These are phyloP conservation scores for Luperina nickerlii DNA, from an alignment of 2,888 invertebrate genomes.

Conservation along the genomic window DNA sequence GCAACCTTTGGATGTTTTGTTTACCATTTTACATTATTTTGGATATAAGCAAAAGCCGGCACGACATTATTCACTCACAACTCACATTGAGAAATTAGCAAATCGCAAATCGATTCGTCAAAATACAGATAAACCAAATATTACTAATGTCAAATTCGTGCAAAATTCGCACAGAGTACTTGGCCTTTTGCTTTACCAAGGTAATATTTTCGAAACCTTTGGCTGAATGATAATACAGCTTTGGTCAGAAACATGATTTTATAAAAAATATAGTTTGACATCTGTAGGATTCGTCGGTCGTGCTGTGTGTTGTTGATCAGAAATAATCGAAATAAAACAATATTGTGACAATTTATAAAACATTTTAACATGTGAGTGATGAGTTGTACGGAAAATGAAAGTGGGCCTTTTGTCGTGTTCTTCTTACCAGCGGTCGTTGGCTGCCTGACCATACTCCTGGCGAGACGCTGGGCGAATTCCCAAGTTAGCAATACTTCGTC, in stretches of 20 bases:
- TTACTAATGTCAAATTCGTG: constrained; percentile 20
- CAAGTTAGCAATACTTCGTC: constrained; percentile 86
- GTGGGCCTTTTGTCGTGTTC: constrained; percentile 90
- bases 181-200: constrained; percentile 11
- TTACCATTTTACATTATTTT: constrained; percentile 41
- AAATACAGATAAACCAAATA: constrained; percentile 32
- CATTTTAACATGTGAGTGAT: constrained; percentile 90
- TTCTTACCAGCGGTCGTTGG: constrained; percentile 89
- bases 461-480: constrained; percentile 87
- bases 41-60: constrained; percentile 52
- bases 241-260: not conserved
- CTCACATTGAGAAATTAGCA: not conserved
- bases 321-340: constrained; percentile 75
- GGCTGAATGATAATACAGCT: constrained; percentile 29
- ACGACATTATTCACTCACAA: constrained; percentile 3
- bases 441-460: constrained; percentile 88
- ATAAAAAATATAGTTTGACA: constrained; percentile 20
- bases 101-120: constrained; percentile 50
- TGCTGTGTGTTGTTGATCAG: constrained; percentile 55
- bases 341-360: constrained; percentile 81
- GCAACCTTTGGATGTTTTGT: constrained; percentile 18
- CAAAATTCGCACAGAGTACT: not conserved
- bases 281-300: constrained; percentile 38
- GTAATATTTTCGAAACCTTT: not conserved
- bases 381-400: constrained; percentile 91